Conservation (phyloP, 1,140 invertebrate genomes). For the Microplitis demolitor region DNA sequence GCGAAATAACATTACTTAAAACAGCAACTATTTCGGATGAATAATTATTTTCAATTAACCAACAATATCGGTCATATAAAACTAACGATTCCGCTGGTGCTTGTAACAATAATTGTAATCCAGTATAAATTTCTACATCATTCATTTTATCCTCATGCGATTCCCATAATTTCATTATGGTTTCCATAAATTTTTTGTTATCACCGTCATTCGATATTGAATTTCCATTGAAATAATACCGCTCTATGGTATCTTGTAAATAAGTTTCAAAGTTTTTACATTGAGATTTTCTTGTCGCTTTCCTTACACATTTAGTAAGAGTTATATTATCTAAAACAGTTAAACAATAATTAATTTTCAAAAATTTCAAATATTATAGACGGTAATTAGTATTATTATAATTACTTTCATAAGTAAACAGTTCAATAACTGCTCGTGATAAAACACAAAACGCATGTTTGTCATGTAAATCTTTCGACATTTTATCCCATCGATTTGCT, state of each 20-base stretch:
- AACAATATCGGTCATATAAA: slow-evolving; percentile 48
- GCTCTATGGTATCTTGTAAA: slow-evolving; percentile 52
- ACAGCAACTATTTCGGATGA: slow-evolving; percentile 40
- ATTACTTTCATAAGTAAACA: slow-evolving; percentile 64
- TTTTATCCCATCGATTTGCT: slow-evolving; percentile 53
- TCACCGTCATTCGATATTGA: not conserved
- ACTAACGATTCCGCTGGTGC: slow-evolving; percentile 51
- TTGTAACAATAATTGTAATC: slow-evolving; percentile 53
- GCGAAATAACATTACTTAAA: slow-evolving; percentile 50
- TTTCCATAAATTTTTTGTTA: not conserved
- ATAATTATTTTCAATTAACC: slow-evolving; percentile 46
- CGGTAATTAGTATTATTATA: no score
- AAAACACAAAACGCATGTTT: slow-evolving; percentile 65
- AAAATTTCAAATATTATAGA: no score
- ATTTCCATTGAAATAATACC: slow-evolving; percentile 31
- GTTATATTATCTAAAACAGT: slow-evolving; percentile 58
- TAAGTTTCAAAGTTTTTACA: slow-evolving; percentile 62
- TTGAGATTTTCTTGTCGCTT: slow-evolving; percentile 63
- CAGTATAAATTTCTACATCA: slow-evolving; percentile 48
- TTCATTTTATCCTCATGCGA: slow-evolving; percentile 40
- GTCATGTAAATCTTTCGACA: slow-evolving; percentile 55
- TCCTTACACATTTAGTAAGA: slow-evolving; percentile 64
- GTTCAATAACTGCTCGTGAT: slow-evolving; percentile 66
- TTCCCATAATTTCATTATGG: slow-evolving; percentile 34
- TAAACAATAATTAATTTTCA: not conserved